phyloP scores from a whole-genome alignment of 1,140 invertebrate species.

The Theocolax elegans region DNA sequence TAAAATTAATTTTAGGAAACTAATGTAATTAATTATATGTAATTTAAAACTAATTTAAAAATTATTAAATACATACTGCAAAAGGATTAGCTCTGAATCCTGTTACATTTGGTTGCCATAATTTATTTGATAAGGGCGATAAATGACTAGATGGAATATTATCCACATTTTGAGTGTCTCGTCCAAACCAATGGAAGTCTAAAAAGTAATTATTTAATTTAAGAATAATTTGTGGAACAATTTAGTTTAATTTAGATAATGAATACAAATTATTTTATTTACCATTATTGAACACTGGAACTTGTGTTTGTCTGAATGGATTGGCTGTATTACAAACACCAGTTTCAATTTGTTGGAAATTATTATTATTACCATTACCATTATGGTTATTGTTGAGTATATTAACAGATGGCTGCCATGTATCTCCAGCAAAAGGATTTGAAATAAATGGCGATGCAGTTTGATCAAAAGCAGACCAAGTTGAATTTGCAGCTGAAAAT shows the following conservation, averaged over 20 bases:
- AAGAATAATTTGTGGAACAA: constrained; percentile 2
- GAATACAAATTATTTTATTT: constrained; percentile 36
- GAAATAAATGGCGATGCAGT: constrained; percentile 56
- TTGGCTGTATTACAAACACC: constrained; percentile 58
- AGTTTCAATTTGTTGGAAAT: constrained; percentile 59
- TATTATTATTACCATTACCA: constrained; percentile 47
- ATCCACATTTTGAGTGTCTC: constrained; percentile 58
- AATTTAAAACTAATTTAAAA: too few species aligned
- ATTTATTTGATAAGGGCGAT: constrained; percentile 61
- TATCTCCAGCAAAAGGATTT: constrained; percentile 61
- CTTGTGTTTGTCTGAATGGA: constrained; percentile 61
- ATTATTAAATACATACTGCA: constrained; percentile 51
- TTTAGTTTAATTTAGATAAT: constrained; percentile 31
- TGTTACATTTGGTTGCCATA: constrained; percentile 64
- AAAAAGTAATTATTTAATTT: constrained; percentile 37
- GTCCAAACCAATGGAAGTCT: constrained; percentile 61
- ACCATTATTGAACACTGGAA: constrained; percentile 59
- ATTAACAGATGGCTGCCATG: constrained; percentile 61
- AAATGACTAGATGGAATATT: constrained; percentile 65
- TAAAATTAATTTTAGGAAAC: too few species aligned
- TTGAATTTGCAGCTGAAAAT: constrained; percentile 55
- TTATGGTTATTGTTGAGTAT: constrained; percentile 56
- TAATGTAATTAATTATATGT: too few species aligned
- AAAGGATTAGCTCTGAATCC: constrained; percentile 65
- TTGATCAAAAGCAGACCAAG: constrained; percentile 59